Evolutionary conservation across 2,113 vertebrate genomes (phyloP), one percentile per base, ranked within the genome.

Genomic region (Myotis brandtii): DNA sequence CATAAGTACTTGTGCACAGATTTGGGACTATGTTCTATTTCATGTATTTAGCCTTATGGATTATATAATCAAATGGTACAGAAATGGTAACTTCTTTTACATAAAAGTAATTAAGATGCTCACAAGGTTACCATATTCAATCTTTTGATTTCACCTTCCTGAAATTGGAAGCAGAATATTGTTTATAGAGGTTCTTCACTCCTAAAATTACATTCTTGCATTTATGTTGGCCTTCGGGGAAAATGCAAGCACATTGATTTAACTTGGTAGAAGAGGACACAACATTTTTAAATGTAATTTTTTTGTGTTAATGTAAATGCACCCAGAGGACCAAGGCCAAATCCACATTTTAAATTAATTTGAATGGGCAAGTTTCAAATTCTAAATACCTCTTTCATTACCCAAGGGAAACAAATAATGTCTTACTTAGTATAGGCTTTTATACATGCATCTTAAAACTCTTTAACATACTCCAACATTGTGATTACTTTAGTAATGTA

Each of bases 261-360:
- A 95, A 82, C 90, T 95, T 80, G 43, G 72, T 81, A 54, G 77
- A 69, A 85, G 94, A 96, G 93, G 67, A 95, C 94, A 96, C 4
- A 81, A 54, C 77, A 89, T 92, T 96, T 97, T 97, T 75, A 94
- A 97, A 95, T 88, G 94, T 82, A 97, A 96, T 96, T 96, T 97
- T 96, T 95, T 95, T 95, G 62, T 96, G 81, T 96, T 95, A 93
- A 95, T 98, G 64, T 93, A 94, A 96, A 96, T 93, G 64, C 2
- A 86, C 97, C 89, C 94, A 92, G 81, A 94, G 81, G 96, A 93
- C 90, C 83, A 82, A 64, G 6, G 1, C 54, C 76, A 91, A 87
- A 84, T 86, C 25, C 81, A 90, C 50, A 95, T 46, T 90, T 79
- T 95, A 94, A 94, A 95, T 96, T 79, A 95, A 62, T 92, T 70